Evolutionary conservation across 2,797 vertebrate species (phyloP).

Genomic region (Anguilla pacifica): DNA sequence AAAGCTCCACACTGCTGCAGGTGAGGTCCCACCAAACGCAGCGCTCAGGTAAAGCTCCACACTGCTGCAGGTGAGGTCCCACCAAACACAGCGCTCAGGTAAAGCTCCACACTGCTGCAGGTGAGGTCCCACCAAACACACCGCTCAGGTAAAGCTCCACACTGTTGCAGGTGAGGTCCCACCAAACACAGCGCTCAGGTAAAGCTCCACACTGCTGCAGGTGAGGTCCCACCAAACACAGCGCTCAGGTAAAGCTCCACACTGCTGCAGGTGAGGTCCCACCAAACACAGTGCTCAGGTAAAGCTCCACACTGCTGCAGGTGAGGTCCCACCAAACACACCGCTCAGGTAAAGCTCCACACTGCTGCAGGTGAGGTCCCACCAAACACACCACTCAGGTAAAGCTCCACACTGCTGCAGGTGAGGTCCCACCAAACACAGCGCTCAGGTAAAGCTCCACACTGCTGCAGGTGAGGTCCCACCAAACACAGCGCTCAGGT

Average conservation of each 20-base stretch:
- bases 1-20: too few relatives aligned
- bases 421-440: background rate
- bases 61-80: background rate
- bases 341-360: too few relatives aligned
- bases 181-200: too few relatives aligned
- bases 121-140: too few relatives aligned
- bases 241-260: background rate
- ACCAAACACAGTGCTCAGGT: background rate
- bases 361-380: too few relatives aligned
- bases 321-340: background rate
- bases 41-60: too few relatives aligned
- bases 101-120: background rate
- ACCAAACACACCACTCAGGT: too few relatives aligned
- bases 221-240: slow-evolving; percentile 52
- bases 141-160: too few relatives aligned
- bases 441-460: background rate
- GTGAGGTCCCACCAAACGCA: too few relatives aligned
- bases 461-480: too few relatives aligned
- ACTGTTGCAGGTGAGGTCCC: too few relatives aligned
- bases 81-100: background rate
- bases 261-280: background rate
- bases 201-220: slow-evolving; percentile 87
- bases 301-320: background rate
- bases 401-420: background rate
- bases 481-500: too few relatives aligned